Conservation (phyloP, 1,140 invertebrate genomes). For the Bombus sibiricus region DNA sequence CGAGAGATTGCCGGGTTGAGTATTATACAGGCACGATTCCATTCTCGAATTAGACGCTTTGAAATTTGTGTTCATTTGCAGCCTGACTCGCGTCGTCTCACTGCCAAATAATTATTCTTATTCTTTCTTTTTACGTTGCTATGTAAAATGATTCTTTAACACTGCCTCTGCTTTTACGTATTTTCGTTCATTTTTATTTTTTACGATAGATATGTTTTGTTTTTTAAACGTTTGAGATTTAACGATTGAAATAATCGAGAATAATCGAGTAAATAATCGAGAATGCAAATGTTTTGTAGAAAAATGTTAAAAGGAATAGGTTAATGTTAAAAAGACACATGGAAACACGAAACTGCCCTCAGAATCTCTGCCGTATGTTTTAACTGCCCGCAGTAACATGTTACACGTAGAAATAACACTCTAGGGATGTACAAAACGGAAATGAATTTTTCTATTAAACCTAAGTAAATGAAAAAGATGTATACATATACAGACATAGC, state of each 20-base stretch:
- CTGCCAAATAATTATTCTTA: constrained; percentile 56
- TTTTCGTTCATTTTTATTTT: background rate
- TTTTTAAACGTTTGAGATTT: background rate
- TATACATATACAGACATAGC: constrained; percentile 55
- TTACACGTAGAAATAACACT: constrained; percentile 50
- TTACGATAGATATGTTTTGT: background rate
- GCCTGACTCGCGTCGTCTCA: constrained; percentile 41
- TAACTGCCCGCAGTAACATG: constrained; percentile 29
- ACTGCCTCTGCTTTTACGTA: constrained; percentile 42
- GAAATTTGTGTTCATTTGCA: constrained; percentile 53
- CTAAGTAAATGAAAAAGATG: constrained; percentile 51
- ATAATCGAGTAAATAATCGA: background rate
- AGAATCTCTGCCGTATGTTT: constrained; percentile 31
- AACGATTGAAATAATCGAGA: background rate
- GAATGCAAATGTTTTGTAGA: background rate
- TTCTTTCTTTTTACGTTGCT: background rate
- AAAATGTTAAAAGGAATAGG: background rate
- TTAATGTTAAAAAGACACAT: background rate
- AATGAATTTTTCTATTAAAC: constrained; percentile 53
- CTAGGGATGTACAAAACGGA: constrained; percentile 66
- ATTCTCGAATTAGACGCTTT: background rate
- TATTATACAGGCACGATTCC: constrained; percentile 55
- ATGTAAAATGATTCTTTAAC: constrained; percentile 28
- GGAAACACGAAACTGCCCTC: constrained; percentile 18
- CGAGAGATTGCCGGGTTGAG: constrained; percentile 40